Evolutionary conservation across 2,797 vertebrate species (phyloP).

Genomic region (Trichosurus vulpecula): DNA sequence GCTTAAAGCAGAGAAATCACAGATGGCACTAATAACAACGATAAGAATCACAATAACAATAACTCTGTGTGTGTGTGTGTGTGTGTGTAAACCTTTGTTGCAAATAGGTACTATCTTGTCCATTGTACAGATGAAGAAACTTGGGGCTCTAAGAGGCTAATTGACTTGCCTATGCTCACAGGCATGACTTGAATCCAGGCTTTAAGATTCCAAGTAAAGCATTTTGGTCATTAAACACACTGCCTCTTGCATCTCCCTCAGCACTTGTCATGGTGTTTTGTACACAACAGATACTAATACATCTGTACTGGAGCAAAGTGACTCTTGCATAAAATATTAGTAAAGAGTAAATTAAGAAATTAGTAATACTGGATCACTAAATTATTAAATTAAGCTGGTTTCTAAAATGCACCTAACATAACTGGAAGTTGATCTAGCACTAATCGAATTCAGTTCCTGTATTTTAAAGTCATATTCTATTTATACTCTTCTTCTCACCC

Average conservation of each 20-base stretch:
- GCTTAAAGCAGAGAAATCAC: background rate
- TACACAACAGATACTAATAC: background rate
- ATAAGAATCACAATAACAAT: no score
- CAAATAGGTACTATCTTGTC: background rate
- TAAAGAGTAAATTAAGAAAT: background rate
- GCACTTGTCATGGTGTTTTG: background rate
- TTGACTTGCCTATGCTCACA: background rate
- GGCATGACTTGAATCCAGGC: background rate
- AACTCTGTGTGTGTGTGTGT: no score
- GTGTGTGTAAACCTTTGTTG: no score
- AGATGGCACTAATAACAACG: no score
- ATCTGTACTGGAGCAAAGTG: background rate
- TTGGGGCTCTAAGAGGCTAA: background rate
- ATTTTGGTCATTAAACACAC: background rate
- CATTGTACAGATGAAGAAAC: background rate
- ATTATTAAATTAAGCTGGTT: background rate
- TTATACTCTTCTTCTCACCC: background rate
- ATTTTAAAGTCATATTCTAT: background rate
- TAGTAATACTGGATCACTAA: background rate
- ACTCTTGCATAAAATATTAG: background rate
- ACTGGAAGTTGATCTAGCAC: background rate
- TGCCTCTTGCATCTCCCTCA: background rate
- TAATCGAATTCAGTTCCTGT: background rate
- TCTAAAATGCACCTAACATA: background rate
- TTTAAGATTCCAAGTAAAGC: background rate